Evolutionary conservation across 2,797 vertebrate genomes (phyloP).

Genomic region (Spizella passerina): DNA sequence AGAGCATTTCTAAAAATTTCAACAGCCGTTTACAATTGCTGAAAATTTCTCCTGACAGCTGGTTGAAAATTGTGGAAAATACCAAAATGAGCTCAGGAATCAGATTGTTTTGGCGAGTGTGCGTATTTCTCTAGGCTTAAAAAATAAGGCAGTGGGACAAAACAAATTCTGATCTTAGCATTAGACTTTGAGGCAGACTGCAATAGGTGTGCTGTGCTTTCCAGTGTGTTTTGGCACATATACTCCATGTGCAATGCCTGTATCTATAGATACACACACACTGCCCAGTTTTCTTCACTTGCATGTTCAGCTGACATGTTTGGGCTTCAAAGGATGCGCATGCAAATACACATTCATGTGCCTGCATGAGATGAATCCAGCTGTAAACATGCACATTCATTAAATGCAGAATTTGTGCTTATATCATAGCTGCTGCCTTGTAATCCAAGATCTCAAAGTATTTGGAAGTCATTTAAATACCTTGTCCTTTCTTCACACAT

Average conservation of each 20-base stretch:
- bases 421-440: accelerated
- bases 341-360: not conserved
- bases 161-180: not conserved
- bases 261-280: not conserved
- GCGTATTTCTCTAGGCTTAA: constrained; percentile 1
- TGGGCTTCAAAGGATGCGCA: not conserved
- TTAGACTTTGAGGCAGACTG: not conserved
- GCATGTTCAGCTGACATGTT: not conserved
- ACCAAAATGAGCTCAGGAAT: not conserved
- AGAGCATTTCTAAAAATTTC: not conserved
- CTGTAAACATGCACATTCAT: not conserved
- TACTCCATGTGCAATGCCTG: not conserved
- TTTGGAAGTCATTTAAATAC: not conserved
- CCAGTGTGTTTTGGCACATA: not conserved
- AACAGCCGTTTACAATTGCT: not conserved
- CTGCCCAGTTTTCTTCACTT: not conserved
- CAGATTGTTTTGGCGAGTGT: constrained; percentile 10
- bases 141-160: not conserved
- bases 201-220: not conserved
- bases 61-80: not conserved
- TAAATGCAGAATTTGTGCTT: not conserved
- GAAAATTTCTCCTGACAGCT: not conserved
- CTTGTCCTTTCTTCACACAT: not conserved
- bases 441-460: not conserved
- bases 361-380: not conserved